Percentiles rank a stretch among this genome's conserved stretches.
phyloP scores from a whole-genome alignment of 2,888 invertebrate genomes.

The Limnephilus marmoratus region DNA sequence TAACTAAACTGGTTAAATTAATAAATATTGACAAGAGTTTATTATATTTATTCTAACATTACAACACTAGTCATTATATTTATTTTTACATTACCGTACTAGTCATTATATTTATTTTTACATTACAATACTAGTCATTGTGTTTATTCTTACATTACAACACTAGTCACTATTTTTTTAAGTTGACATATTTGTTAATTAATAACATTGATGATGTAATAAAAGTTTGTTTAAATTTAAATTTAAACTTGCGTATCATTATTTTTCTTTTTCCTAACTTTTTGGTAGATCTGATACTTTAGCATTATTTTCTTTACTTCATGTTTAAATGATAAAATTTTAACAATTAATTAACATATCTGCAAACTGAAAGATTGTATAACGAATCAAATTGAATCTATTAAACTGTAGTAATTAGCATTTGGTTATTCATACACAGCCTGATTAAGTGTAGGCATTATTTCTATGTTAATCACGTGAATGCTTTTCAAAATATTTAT shows the following conservation, averaged over 20 bases:
- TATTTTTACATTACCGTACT: neutral
- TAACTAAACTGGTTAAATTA: neutral
- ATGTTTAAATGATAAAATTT: neutral
- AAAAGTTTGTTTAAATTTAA: neutral
- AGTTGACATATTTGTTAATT: neutral
- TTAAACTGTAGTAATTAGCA: neutral
- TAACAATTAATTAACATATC: neutral
- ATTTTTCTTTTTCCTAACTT: neutral
- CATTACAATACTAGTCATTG: neutral
- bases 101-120: neutral
- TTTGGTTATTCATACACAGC: neutral
- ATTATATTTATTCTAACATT: neutral
- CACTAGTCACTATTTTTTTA: neutral
- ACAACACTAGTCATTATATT: neutral
- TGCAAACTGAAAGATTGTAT: neutral
- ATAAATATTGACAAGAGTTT: neutral
- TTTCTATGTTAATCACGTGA: slow-evolving; percentile 13
- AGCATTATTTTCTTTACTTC: neutral
- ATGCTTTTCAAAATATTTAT: slow-evolving; percentile 41
- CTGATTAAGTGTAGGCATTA: neutral
- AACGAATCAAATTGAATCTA: neutral
- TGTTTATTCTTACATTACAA: neutral
- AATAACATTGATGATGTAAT: neutral
- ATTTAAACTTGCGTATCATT: neutral
- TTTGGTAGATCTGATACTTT: neutral